phyloP scores from a whole-genome alignment of 2,113 vertebrate genomes.

The Meriones unguiculatus region DNA sequence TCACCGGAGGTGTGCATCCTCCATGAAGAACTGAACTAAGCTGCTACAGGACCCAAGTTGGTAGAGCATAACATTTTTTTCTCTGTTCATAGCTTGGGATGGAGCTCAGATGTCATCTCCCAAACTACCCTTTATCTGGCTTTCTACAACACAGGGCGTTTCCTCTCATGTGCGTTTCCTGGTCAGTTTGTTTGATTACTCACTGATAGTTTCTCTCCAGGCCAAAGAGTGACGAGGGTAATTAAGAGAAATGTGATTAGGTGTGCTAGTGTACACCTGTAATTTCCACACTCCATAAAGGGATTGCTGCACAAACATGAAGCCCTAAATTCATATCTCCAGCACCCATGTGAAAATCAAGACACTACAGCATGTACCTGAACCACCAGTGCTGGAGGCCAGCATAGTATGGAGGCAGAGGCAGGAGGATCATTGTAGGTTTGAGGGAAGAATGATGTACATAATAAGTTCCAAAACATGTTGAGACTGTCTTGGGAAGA shows the following conservation, averaged over 20 bases:
- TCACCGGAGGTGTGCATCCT: not conserved
- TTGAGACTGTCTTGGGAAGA: not conserved
- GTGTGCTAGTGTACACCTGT: not conserved
- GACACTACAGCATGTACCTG: too few species aligned
- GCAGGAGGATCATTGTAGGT: not conserved
- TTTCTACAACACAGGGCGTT: too few species aligned
- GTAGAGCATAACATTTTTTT: accelerated
- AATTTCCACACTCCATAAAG: not conserved
- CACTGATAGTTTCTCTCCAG: not conserved
- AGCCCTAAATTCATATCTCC: too few species aligned
- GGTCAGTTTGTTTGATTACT: not conserved
- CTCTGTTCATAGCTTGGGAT: not conserved
- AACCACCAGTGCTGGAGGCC: too few species aligned
- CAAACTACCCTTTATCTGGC: too few species aligned
- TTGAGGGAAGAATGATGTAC: not conserved
- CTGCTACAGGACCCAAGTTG: not conserved
- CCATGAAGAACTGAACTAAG: accelerated
- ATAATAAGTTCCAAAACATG: not conserved
- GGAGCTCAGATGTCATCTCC: not conserved
- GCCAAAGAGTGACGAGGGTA: not conserved
- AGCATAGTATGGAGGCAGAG: not conserved
- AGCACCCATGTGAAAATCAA: too few species aligned
- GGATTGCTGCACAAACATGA: too few species aligned
- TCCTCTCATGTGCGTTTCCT: not conserved
- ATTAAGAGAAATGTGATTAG: not conserved